Conservation (phyloP, 37 sponge, comb jelly and placozoan species). For the Aplysina aerophoba region DNA sequence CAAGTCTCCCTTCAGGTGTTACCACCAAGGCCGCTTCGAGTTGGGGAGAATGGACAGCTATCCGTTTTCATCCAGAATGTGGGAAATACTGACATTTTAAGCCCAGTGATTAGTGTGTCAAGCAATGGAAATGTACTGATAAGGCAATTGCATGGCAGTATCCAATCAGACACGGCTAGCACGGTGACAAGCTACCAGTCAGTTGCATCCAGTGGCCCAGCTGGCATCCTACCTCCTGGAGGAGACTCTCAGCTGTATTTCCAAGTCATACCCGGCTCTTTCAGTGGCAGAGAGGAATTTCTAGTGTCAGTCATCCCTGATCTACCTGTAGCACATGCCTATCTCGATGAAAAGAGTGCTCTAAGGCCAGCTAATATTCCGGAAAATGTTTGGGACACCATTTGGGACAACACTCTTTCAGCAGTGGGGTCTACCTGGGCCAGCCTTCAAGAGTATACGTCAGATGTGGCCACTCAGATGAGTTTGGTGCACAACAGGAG, state of each 20-base stretch:
- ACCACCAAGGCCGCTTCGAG: neutral
- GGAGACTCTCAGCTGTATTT: neutral
- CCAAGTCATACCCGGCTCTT: neutral
- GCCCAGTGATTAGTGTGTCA: conserved; percentile 3
- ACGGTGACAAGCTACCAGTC: no score
- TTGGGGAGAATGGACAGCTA: neutral
- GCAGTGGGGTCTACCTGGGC: conserved; percentile 35
- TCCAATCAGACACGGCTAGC: no score
- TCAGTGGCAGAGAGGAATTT: neutral
- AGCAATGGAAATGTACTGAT: neutral
- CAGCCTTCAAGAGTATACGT: neutral
- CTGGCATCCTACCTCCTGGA: conserved; percentile 32
- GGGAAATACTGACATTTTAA: conserved; percentile 36
- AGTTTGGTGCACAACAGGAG: conserved; percentile 24
- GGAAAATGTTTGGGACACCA: conserved; percentile 20
- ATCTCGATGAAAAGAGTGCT: conserved; percentile 1
- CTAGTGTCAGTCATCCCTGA: neutral
- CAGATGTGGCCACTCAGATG: conserved; percentile 30
- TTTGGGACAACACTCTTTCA: conserved; percentile 28
- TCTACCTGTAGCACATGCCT: neutral
- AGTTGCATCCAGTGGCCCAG: conserved; percentile 31
- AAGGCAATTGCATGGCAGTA: neutral
- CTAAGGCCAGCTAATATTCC: conserved; percentile 19
- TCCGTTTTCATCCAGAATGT: conserved; percentile 5
- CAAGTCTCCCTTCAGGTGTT: neutral